Percentiles rank a stretch among this genome's conserved stretches.
Evolutionary conservation across 2,113 vertebrate species (phyloP).

Genomic region (Scartelaos histophorus): DNA sequence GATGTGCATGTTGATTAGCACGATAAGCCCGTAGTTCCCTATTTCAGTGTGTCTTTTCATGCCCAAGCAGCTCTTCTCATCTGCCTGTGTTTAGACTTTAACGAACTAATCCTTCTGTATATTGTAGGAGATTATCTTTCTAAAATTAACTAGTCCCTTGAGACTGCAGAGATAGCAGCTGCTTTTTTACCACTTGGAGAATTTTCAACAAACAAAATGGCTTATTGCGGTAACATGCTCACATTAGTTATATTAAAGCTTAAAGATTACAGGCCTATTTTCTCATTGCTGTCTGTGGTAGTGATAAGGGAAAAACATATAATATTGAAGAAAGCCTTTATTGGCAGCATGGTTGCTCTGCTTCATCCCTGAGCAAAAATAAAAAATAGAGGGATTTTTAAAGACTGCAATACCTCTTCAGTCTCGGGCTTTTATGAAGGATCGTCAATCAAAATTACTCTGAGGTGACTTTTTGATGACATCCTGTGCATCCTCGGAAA

Average conservation of each 20-base stretch:
- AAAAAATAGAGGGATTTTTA: constrained; percentile 41
- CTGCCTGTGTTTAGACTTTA: constrained; percentile 57
- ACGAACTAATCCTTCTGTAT: constrained; percentile 71
- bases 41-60: constrained; percentile 38
- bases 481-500: constrained; percentile 4
- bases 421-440: constrained; percentile 44
- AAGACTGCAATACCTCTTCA: constrained; percentile 37
- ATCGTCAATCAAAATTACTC: constrained; percentile 52
- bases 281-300: constrained; percentile 18
- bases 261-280: constrained; percentile 40
- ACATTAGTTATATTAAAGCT: constrained; percentile 53
- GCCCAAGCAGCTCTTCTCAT: constrained; percentile 46
- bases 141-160: constrained; percentile 75
- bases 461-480: constrained; percentile 37
- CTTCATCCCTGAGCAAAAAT: constrained; percentile 36
- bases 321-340: constrained; percentile 28
- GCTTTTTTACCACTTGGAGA: constrained; percentile 66
- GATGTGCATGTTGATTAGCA: constrained; percentile 59
- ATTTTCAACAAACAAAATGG: constrained; percentile 72
- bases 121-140: constrained; percentile 78
- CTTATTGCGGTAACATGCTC: constrained; percentile 53
- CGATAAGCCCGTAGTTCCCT: constrained; percentile 30
- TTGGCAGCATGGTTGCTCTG: constrained; percentile 45
- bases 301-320: constrained; percentile 30
- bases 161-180: constrained; percentile 74